A percentile compares a stretch with the other conserved stretches of the same genome.
Evolutionary conservation across 2,797 vertebrate genomes (phyloP).

Genomic region (Acanthurus tractus): DNA sequence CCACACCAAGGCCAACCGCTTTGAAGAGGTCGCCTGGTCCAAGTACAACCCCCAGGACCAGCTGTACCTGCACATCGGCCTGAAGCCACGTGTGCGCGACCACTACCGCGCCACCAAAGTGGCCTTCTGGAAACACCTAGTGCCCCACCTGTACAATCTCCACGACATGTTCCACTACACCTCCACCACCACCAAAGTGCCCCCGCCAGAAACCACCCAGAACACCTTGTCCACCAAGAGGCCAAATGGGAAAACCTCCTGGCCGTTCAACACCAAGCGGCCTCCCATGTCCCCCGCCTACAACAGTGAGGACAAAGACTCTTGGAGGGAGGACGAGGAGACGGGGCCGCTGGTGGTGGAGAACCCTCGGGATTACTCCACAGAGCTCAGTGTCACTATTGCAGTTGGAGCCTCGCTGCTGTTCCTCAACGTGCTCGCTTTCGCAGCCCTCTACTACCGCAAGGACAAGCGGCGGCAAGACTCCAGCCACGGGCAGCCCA

Average conservation of each 20-base stretch:
- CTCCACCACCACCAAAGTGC: constrained; percentile 98
- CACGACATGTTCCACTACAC: constrained; percentile 99
- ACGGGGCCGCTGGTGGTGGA: constrained; percentile 91
- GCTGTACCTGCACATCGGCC: constrained; percentile 95
- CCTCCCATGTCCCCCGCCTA: constrained; percentile 95
- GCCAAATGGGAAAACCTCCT: constrained; percentile 88
- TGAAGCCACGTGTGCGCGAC: constrained; percentile 95
- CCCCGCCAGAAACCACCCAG: constrained; percentile 94
- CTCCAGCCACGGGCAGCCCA: constrained; percentile 91
- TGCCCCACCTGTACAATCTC: constrained; percentile 96
- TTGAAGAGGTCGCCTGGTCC: constrained; percentile 97
- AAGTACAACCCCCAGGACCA: constrained; percentile 98
- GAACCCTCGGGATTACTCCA: constrained; percentile 97
- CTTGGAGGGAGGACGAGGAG: constrained; percentile 91
- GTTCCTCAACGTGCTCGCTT: constrained; percentile 97
- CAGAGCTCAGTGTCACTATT: constrained; percentile 97
- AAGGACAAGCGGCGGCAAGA: constrained; percentile 98
- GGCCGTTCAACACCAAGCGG: constrained; percentile 94
- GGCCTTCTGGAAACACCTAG: constrained; percentile 98
- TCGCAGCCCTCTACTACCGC: constrained; percentile 97
- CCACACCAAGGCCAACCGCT: constrained; percentile 96
- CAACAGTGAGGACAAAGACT: constrained; percentile 92
- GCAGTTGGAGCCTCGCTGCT: constrained; percentile 96
- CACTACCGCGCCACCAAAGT: constrained; percentile 98
- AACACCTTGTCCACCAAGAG: constrained; percentile 95